Evolutionary conservation across 1,140 invertebrate genomes (phyloP), one percentile per base, ranked within the genome.

Genomic region (Neoseiulus cucumeris): DNA sequence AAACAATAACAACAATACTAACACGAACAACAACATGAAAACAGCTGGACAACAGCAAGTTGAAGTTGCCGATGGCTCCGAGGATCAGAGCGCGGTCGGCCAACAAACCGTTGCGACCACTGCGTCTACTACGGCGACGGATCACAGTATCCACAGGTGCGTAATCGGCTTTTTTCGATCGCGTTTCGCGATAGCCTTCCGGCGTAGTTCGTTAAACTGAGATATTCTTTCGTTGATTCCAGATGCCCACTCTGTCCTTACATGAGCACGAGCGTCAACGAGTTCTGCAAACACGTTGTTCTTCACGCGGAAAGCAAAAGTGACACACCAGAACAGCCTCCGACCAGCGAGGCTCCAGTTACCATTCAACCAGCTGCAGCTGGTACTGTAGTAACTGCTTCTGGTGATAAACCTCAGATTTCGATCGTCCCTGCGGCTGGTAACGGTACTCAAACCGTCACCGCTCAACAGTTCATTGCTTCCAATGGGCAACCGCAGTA

Each of bases 401-500:
- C 51, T 59, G 51, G 25, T 33, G 51, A 59, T 25, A 59, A 59
- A 25, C 51, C 51, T 2, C 51, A 59, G 22, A 59, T 59, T 25
- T 29, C 51, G n/a, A 59, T 59, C 51, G 51, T 59, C 14, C 25
- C 51, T 4, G 25, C 51, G 22, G 33, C 25, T 20, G 51, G 14
- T 29, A 59, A 59, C 22, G 33, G 33, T 39, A 9, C 17, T 14
- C 51, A 25, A 59, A 20, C 25, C 22, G 25, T 29, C 25, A 59
- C 51, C 12, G 12, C 33, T 33, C 25, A 25, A 33, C 51, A 59
- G 51, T 59, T 59, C 33, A 59, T 33, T 20, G 22, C 51, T 17
- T 39, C 33, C 33, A 59, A 59, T 59, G 51, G 51, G 17, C 51
- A 59, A 59, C 51, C 51, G 14, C 51, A 59, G 51, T 59, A 59